Conservation (phyloP, 2,113 vertebrate genomes). For the Narcine bancroftii region DNA sequence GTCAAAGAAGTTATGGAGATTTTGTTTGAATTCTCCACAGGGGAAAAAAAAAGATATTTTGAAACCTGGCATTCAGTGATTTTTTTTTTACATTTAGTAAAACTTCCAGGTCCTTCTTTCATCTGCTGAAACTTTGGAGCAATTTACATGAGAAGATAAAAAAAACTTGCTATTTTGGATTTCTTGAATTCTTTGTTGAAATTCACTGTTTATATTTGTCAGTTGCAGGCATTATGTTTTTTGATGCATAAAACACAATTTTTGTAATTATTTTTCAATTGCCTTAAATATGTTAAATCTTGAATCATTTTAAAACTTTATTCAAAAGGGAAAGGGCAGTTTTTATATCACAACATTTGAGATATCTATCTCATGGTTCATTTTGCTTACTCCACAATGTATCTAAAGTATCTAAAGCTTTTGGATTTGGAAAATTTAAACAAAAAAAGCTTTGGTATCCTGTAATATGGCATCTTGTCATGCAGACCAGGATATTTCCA, state of each 20-base stretch:
- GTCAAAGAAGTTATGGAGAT: not conserved
- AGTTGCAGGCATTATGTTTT: not conserved
- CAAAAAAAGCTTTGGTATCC: not conserved
- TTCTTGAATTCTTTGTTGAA: not conserved
- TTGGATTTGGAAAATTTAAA: not conserved
- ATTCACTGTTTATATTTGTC: not conserved
- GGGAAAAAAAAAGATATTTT: not conserved
- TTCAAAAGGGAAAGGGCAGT: not conserved
- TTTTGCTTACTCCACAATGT: not conserved
- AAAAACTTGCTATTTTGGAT: not conserved
- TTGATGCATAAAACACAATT: not conserved
- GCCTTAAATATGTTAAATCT: not conserved
- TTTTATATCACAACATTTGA: not conserved
- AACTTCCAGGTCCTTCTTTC: not conserved
- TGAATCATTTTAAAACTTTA: not conserved
- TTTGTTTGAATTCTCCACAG: not conserved
- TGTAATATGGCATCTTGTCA: not conserved
- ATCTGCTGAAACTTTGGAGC: not conserved
- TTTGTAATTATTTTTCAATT: not conserved
- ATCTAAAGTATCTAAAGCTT: not conserved
- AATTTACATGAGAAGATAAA: not conserved
- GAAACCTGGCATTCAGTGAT: not conserved
- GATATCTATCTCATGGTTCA: not conserved
- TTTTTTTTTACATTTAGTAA: not conserved
- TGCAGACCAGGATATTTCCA: not conserved